Base-by-base conservation (phyloP, 2,888 invertebrate genomes). In the Galeruca laticollis region DNA sequence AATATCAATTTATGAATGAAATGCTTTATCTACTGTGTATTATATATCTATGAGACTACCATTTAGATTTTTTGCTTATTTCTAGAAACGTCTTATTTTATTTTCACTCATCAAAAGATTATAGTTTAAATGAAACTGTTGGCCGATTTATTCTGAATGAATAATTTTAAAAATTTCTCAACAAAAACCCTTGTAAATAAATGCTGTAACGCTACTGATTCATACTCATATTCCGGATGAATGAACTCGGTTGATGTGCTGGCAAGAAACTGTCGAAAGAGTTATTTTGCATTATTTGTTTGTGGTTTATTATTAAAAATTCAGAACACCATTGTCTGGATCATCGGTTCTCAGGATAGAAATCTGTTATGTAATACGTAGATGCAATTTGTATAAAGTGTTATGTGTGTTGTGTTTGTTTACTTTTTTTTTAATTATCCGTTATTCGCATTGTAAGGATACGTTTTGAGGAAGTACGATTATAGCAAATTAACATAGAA, bases 211-310 rank as follows among this genome's bases (percentile, higher is more conserved):
- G 56, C 56, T 57, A 57, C 56, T 57, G 56, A 11, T 4, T 33
- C 15, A 18, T 21, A 35, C 20, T 15, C 15, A 21, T 52, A 62
- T 62, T 62, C 15, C 65, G 69, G 69, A 69, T 69, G 69, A 69
- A 69, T 69, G 69, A 69, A 65, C 69, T 65, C 33, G 54, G 35
- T 8, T 54, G 68, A 57, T 57, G 68, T 68, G 56, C 20, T 62
- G 20, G 56, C 60, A 61, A 61, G 69, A 65, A 65, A 57, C 56
- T 69, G 60, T 61, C 26, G 65, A 54, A 69, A 69, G 47, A 68
- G 35, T 61, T 61, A 62, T 68, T 68, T 62, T 62, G 26, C 68
- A 57, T 62, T 68, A 65, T 57, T 65, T 35, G 33, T 20, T 18
- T 20, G 52, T 62, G 18, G 37, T 52, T 62, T 52, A 52, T 26